phyloP scores from a whole-genome alignment of 2,797 vertebrate genomes.

The Austrolebias charrua region DNA sequence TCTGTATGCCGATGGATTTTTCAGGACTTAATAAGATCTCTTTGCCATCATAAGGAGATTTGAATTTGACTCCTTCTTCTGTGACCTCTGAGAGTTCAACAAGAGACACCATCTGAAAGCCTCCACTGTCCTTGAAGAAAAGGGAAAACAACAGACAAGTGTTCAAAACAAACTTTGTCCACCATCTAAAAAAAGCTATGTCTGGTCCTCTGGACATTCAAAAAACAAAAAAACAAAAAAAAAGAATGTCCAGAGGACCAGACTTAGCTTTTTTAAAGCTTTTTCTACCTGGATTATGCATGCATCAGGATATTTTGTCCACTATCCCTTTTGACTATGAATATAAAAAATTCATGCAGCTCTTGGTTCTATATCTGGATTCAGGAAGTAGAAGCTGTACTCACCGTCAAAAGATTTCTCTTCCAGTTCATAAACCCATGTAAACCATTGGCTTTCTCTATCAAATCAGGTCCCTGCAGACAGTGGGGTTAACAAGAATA shows the following conservation, averaged over 20 bases:
- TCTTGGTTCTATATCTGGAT: background rate
- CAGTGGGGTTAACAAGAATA: background rate
- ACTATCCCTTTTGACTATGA: background rate
- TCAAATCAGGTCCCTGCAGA: constrained; percentile 87
- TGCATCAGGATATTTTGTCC: no score
- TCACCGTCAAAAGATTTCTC: constrained; percentile 91
- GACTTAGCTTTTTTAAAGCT: no score
- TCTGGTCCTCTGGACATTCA: no score
- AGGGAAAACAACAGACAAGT: background rate
- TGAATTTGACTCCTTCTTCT: constrained; percentile 90
- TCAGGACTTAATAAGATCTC: constrained; percentile 89
- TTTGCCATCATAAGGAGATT: constrained; percentile 87
- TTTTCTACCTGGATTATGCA: no score
- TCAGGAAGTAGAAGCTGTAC: constrained; percentile 9
- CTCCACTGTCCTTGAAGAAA: constrained; percentile 88
- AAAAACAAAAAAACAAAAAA: no score
- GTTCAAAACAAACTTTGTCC: constrained; percentile 5
- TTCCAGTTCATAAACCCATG: constrained; percentile 97
- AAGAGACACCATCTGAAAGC: constrained; percentile 97
- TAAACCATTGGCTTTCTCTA: constrained; percentile 86
- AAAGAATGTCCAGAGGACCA: no score
- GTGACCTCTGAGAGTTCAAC: constrained; percentile 89
- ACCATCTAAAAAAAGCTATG: no score
- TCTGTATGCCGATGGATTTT: constrained; percentile 91
- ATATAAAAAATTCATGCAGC: background rate